phyloP scores from a whole-genome alignment of 2,888 invertebrate species.

The Phengaris alcon region DNA sequence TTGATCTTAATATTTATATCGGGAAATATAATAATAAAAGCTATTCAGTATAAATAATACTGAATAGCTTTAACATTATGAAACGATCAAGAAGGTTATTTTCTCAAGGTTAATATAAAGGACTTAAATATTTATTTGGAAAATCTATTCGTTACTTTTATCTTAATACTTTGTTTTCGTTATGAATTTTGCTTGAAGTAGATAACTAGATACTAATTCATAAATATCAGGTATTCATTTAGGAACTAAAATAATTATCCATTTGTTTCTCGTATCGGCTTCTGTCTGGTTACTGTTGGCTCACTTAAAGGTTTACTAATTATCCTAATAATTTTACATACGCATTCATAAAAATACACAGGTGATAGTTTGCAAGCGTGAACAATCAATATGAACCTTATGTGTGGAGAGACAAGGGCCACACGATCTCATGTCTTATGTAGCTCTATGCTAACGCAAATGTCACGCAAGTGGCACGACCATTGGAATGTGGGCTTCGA shows the following conservation, averaged over 20 bases:
- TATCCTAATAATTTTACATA: constrained; percentile 17
- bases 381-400: constrained; percentile 38
- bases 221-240: too few relatives aligned
- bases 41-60: too few relatives aligned
- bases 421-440: constrained; percentile 41
- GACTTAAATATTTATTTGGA: too few relatives aligned
- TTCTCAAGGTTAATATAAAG: background rate
- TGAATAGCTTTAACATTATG: background rate
- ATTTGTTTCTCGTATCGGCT: background rate
- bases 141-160: background rate
- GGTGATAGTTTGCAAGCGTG: constrained; percentile 29
- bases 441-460: constrained; percentile 54
- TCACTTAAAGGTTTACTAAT: background rate
- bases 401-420: constrained; percentile 35
- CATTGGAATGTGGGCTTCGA: constrained; percentile 60
- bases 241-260: background rate
- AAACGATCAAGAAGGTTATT: background rate
- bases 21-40: background rate
- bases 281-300: background rate
- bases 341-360: constrained; percentile 7
- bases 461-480: constrained; percentile 59
- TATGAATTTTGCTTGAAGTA: too few relatives aligned
- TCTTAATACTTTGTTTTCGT: too few relatives aligned
- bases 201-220: too few relatives aligned
- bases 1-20: background rate